These are phyloP conservation scores for Callosobruchus maculatus DNA, from an alignment of 2,888 invertebrate genomes.

Conservation along the genomic window DNA sequence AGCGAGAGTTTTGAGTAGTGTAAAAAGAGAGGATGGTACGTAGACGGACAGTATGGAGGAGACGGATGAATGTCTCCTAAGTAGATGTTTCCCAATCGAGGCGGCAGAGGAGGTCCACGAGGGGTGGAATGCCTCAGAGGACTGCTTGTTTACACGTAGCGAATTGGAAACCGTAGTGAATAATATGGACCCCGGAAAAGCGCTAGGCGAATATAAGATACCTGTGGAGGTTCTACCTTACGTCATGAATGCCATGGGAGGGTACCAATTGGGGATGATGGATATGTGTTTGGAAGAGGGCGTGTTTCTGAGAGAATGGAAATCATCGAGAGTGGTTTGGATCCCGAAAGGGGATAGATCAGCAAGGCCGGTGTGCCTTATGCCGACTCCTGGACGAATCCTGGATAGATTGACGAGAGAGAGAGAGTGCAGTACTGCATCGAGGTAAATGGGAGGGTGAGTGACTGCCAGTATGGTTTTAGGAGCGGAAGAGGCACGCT, in stretches of 20 bases:
- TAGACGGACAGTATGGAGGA: neutral
- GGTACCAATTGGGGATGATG: neutral
- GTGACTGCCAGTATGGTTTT: constrained; percentile 2
- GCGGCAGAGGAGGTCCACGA: neutral
- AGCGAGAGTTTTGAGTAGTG: too few relatives aligned
- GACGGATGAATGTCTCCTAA: neutral
- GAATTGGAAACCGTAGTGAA: neutral
- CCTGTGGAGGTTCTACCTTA: neutral
- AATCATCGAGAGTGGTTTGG: neutral
- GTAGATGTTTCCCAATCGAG: neutral
- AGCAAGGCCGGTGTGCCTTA: neutral
- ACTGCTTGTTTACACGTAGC: neutral
- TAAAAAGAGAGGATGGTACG: neutral
- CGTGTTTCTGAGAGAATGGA: neutral
- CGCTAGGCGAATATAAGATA: neutral
- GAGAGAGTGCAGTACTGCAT: neutral
- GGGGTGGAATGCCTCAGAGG: neutral
- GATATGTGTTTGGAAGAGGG: neutral
- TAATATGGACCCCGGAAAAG: neutral
- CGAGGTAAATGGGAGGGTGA: neutral
- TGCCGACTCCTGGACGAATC: neutral
- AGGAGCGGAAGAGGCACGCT: neutral
- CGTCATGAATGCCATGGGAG: neutral
- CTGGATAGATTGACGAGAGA: neutral
- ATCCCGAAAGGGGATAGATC: neutral